Evolutionary conservation across 1,140 invertebrate species (phyloP), one percentile per base, ranked within the genome.

Genomic region (Harlomillsia oculata): DNA sequence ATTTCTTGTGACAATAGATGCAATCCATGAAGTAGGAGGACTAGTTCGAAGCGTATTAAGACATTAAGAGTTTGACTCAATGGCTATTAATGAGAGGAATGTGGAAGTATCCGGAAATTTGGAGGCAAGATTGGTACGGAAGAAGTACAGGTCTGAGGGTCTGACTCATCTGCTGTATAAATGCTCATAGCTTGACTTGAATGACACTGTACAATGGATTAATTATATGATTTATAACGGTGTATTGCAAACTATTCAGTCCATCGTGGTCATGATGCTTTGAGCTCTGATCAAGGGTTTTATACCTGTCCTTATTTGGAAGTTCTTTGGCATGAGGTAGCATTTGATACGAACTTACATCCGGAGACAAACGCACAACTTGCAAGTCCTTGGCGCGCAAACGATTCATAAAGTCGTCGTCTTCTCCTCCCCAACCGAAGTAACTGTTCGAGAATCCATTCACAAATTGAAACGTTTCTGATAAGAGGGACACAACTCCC

Each of bases 391-490:
- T 68, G 36, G 69, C 64, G 25, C 73, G 67, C 32, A 86, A 68
- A 34, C 83, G 69, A 72, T 65, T 74, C 64, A 81, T 86, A 68
- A 96, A 82, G 71, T 97, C 91, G 74, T 94, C 90, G 72, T 93
- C 88, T 74, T 93, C 88, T 34, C 85, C 88, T 53, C 81, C 87
- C 85, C 85, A 90, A 0, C 87, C 89, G 76, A 81, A 89, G 72
- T 86, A 94, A 23, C 80, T 71, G 74, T 94, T 95, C 13, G 88
- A 89, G 77, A 94, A 95, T 2, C 94, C 54, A 37, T 59, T 59
- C 2, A 48, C 40, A 49, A 32, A 29, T 21, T 41, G 23, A 55
- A 66, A 61, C 57, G 87, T 82, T 46, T 80, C 74, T 30, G 77
- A 77, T 8, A 75, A 75, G 49, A 91, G 78, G 18, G 85, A 76